Conservation (phyloP, 2,888 invertebrate species). For the Timema cristinae region DNA sequence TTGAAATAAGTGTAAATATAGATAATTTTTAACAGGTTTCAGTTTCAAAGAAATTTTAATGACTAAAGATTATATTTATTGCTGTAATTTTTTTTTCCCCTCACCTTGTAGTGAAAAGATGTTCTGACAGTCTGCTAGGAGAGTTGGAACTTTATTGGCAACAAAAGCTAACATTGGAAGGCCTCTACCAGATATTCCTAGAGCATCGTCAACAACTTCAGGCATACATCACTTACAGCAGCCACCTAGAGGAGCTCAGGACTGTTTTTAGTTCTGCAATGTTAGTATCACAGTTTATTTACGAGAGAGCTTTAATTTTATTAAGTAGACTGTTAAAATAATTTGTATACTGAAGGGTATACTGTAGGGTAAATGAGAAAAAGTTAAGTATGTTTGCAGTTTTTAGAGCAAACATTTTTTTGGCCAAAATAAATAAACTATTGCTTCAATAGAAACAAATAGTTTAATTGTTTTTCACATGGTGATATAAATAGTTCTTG, state of each 20-base stretch:
- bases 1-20: neutral
- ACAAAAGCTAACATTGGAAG: slow-evolving; percentile 3
- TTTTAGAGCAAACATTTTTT: no score
- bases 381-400: no score
- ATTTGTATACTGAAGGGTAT: no score
- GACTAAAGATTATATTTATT: neutral
- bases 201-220: slow-evolving; percentile 8
- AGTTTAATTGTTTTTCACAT: no score
- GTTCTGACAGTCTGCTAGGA: slow-evolving; percentile 12
- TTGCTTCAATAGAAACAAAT: no score
- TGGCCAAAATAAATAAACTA: no score
- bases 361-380: no score
- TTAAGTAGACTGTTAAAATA: no score
- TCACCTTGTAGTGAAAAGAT: slow-evolving; percentile 20
- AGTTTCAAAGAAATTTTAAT: neutral
- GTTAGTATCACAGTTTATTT: slow-evolving; percentile 10
- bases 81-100: neutral
- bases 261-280: slow-evolving; percentile 1
- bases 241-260: slow-evolving; percentile 14
- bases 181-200: neutral
- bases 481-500: no score
- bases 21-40: no score
- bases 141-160: slow-evolving; percentile 18
- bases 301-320: no score
- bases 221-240: slow-evolving; percentile 18